Evolutionary conservation across 2,797 vertebrate species (phyloP).

Genomic region (Crenuchus spilurus): DNA sequence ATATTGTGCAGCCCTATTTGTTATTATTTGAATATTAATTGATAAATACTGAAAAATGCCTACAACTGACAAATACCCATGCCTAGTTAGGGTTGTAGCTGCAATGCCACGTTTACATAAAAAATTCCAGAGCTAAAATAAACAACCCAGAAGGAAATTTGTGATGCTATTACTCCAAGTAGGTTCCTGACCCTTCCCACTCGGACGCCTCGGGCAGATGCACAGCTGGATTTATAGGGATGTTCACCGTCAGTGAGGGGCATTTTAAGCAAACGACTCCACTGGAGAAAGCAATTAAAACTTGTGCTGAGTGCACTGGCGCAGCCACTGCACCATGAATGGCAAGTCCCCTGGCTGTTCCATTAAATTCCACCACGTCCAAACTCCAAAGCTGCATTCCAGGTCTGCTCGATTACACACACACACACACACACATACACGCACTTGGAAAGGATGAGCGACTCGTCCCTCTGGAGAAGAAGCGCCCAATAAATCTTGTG

Average conservation of each 20-base stretch:
- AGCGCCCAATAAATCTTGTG: slow-evolving; percentile 47
- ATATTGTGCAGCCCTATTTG: not conserved
- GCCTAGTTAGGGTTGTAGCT: not conserved
- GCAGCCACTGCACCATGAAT: slow-evolving; percentile 30
- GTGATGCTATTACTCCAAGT: slow-evolving; percentile 23
- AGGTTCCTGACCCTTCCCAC: not conserved
- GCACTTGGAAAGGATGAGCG: not conserved
- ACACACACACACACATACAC: slow-evolving; percentile 20
- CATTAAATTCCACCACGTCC: slow-evolving; percentile 37
- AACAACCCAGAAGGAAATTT: slow-evolving; percentile 29
- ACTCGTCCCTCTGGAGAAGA: slow-evolving; percentile 35
- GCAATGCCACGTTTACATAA: too few relatives aligned
- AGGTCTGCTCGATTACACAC: slow-evolving; percentile 29
- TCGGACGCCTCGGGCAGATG: not conserved
- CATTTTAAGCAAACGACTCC: slow-evolving; percentile 42
- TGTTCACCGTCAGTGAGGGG: slow-evolving; percentile 35
- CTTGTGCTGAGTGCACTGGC: slow-evolving; percentile 1
- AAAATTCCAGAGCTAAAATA: not conserved
- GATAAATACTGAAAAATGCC: not conserved
- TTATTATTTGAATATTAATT: not conserved
- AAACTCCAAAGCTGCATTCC: slow-evolving; percentile 29
- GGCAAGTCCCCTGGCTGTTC: slow-evolving; percentile 31
- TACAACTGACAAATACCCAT: too few relatives aligned
- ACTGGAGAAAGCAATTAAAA: slow-evolving; percentile 51
- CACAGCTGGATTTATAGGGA: slow-evolving; percentile 42